Evolutionary conservation across 1,140 invertebrate genomes (phyloP).

Genomic region (Panagrolaimus sp.): DNA sequence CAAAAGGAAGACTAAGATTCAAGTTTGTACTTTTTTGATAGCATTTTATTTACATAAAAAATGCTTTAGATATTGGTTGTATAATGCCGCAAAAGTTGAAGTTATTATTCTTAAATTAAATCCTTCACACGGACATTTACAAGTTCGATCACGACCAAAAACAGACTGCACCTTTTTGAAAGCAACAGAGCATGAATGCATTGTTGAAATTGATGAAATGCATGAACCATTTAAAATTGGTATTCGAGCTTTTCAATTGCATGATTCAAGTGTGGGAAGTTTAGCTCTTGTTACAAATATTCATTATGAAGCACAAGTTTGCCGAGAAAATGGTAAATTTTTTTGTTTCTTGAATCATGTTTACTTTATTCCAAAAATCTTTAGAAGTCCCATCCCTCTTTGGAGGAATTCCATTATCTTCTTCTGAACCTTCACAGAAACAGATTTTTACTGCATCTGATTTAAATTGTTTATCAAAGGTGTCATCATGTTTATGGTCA

Average conservation of each 20-base stretch:
- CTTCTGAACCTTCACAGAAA: constrained; percentile 24
- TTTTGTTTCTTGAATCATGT: background rate
- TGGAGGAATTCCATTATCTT: constrained; percentile 31
- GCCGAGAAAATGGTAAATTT: constrained; percentile 32
- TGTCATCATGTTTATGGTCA: constrained; percentile 22
- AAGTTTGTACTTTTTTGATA: constrained; percentile 28
- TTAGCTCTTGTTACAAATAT: constrained; percentile 42
- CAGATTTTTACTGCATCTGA: constrained; percentile 27
- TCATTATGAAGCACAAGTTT: constrained; percentile 39
- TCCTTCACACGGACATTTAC: constrained; percentile 31
- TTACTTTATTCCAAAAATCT: constrained; percentile 8
- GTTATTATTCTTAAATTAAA: constrained; percentile 41
- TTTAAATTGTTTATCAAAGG: constrained; percentile 32
- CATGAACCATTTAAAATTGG: constrained; percentile 38
- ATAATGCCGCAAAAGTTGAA: constrained; percentile 40
- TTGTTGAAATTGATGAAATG: constrained; percentile 34
- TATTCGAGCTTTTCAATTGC: constrained; percentile 33
- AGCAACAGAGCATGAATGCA: constrained; percentile 29
- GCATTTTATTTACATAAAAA: background rate
- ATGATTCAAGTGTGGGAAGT: constrained; percentile 35
- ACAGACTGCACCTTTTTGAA: constrained; percentile 42
- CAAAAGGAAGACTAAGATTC: constrained; percentile 36
- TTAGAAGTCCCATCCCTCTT: constrained; percentile 36
- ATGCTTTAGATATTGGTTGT: constrained; percentile 43
- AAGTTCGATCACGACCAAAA: constrained; percentile 33